These are phyloP conservation scores for Palloptera scutellata DNA, from an alignment of 2,888 invertebrate species.

Conservation along the genomic window DNA sequence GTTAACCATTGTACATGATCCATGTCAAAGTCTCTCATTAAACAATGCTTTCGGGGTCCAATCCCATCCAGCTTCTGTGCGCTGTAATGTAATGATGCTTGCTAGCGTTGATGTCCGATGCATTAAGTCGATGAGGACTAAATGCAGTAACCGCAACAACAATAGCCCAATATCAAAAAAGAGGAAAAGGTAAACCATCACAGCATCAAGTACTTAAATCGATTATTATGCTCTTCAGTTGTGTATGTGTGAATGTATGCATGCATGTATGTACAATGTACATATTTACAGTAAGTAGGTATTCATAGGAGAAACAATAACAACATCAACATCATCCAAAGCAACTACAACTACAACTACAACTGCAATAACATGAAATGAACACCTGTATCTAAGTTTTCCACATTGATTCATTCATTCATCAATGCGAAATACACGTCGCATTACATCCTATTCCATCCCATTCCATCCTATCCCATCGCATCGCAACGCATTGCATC, in stretches of 20 bases:
- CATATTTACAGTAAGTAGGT: neutral
- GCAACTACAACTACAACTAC: no score
- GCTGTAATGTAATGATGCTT: no score
- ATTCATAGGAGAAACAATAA: slow-evolving; percentile 1
- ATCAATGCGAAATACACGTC: slow-evolving; percentile 23
- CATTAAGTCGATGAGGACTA: no score
- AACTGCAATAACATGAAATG: neutral
- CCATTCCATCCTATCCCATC: no score
- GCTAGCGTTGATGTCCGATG: no score
- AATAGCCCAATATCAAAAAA: no score
- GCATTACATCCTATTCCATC: no score
- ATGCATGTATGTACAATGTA: neutral
- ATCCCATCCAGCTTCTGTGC: slow-evolving; percentile 16
- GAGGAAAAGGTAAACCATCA: neutral
- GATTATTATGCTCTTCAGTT: neutral
- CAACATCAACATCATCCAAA: no score
- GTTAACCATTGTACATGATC: neutral
- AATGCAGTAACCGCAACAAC: no score
- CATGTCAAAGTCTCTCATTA: slow-evolving; percentile 9
- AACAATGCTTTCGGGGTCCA: slow-evolving; percentile 13
- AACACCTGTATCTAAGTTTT: slow-evolving; percentile 30
- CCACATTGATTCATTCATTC: slow-evolving; percentile 20
- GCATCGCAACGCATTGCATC: no score
- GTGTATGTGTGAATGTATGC: neutral
- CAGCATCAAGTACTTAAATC: slow-evolving; percentile 15